Conservation (phyloP, 2,113 vertebrate species). For the Chionis minor region DNA sequence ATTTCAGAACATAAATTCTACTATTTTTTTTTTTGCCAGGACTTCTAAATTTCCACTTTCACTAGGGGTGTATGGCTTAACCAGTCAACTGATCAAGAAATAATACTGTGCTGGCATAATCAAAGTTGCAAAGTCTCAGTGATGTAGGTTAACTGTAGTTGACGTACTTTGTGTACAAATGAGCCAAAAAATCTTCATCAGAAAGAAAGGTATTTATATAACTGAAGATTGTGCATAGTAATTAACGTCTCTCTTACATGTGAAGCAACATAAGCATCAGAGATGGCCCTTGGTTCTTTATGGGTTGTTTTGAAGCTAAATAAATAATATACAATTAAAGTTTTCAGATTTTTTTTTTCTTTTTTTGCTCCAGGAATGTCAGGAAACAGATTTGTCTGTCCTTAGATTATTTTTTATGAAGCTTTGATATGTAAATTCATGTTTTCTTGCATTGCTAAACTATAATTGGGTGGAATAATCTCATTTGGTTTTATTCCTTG, state of each 20-base stretch:
- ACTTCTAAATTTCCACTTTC: background rate
- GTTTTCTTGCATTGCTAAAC: background rate
- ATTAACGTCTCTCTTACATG: background rate
- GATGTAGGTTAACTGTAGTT: background rate
- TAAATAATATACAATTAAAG: background rate
- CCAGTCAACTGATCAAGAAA: background rate
- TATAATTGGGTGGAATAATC: background rate
- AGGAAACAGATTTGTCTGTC: background rate
- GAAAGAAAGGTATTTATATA: background rate
- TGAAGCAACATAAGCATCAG: rapidly evolving
- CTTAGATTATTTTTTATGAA: background rate
- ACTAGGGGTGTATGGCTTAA: background rate
- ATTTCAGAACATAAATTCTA: background rate
- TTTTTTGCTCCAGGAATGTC: background rate
- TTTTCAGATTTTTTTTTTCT: background rate
- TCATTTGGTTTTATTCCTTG: background rate
- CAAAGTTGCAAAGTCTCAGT: background rate
- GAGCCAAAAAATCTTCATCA: background rate
- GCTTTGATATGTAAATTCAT: background rate
- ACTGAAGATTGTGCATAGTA: background rate
- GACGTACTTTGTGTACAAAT: background rate
- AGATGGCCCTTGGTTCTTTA: background rate
- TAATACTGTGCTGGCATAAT: background rate
- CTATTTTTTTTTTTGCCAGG: background rate
- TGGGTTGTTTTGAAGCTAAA: background rate